A percentile compares a stretch with the other conserved stretches of the same genome.
phyloP scores from a whole-genome alignment of 2,113 vertebrate genomes.

The Zosterops japonicus region DNA sequence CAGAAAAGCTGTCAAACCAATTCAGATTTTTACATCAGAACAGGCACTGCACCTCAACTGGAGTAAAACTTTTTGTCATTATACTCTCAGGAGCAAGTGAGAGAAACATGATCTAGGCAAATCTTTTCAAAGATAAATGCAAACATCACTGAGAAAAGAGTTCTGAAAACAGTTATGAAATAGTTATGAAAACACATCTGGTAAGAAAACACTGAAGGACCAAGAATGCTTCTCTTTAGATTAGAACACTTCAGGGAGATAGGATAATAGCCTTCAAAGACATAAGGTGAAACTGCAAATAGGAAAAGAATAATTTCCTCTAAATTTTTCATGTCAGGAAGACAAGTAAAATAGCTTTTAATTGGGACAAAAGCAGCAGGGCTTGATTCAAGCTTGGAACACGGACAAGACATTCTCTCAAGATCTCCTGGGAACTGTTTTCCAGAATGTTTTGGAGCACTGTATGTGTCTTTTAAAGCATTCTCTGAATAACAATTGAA shows the following conservation, averaged over 20 bases:
- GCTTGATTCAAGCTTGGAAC: background rate
- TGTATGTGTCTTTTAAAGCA: background rate
- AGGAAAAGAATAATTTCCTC: background rate
- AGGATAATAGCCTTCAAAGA: background rate
- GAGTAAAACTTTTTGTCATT: background rate
- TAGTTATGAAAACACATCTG: background rate
- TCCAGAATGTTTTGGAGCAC: background rate
- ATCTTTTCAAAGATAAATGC: background rate
- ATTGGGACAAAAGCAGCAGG: background rate
- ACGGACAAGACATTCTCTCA: background rate
- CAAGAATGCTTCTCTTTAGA: background rate
- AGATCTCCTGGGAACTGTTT: background rate
- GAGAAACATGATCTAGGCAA: background rate
- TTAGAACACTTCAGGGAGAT: background rate
- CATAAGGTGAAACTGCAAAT: background rate
- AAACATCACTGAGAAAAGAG: background rate
- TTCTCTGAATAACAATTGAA: background rate
- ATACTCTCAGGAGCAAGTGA: background rate
- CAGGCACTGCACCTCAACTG: background rate
- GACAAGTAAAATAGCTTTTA: background rate
- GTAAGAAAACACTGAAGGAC: background rate
- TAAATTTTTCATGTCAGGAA: background rate
- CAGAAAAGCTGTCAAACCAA: background rate
- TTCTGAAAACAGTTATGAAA: background rate
- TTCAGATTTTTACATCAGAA: background rate